Evolutionary conservation across 2,113 vertebrate species (phyloP), one percentile per base, ranked within the genome.

Genomic region (Colistium nudipinnis): DNA sequence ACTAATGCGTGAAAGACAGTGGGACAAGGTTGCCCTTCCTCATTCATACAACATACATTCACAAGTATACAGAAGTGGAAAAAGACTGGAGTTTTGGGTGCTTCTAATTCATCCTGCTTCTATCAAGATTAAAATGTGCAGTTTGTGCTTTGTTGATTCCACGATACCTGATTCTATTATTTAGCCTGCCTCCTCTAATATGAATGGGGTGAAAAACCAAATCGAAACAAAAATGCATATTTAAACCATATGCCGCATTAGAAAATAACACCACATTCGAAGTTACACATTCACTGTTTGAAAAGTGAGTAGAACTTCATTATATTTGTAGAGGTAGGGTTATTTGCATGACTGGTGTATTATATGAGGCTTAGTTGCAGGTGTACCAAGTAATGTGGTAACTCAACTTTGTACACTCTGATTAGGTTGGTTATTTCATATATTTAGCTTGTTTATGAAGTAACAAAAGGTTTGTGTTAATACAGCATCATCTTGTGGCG

Each of bases 401-500:
- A 45, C 11, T 20, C 12, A 31, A 3, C 31, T 61, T 11, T 44
- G 0, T 17, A 8, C 48, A 35, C 19, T 38, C 12, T 53, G n/a
- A 7, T 25, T 20, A 45, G 13, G 30, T 17, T 53, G 4, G 17
- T 36, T 19, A 36, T 16, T 27, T 14, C 7, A 38, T n/a, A 6
- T 17, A 0, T 17, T 30, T 6, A 7, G 24, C 2, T 47, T 17
- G 11, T 22, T 36, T 0, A 17, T 17, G 8, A 36, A 56, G 17
- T 63, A 10, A 44, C 36, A 10, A 7, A 19, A 12, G 16, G 35
- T 65, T 4, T 44, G 63, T 78, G 35, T 36, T 11, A 59, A 45
- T 76, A 49, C 66, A 83, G 27, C 52, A 22, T 76, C 82, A 87
- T 79, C 89, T 85, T 78, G 74, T 65, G 85, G 60, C 14, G 14